Base-by-base conservation (phyloP, 2,888 invertebrate species). In the Tromatobia lineatoria region DNA sequence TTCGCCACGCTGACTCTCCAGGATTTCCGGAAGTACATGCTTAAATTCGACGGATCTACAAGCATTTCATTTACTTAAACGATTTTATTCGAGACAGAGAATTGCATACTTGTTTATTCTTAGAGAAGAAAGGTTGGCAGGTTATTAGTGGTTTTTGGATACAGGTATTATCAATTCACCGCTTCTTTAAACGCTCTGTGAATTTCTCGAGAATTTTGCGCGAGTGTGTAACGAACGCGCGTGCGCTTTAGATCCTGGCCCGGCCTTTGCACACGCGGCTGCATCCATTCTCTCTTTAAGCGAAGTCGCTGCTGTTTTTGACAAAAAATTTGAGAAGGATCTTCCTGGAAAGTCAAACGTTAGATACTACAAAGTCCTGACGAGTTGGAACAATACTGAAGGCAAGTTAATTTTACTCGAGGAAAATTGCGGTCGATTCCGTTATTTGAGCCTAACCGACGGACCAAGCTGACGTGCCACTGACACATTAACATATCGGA, bases 401-500 rank as follows among this genome's bases (percentile, higher is more conserved):
- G 18, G 7, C 18, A 3, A 50, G 0, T 18, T 50, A 38, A n/a
- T n/a, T n/a, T 50, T n/a, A n/a, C 7, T 50, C 50, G 7, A 50
- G 47, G 2, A 50, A 18, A 18, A 18, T 50, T 18, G 18, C 50
- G 50, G 50, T 50, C 7, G 50, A 50, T 18, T n/a, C 18, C 50
- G 50, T 50, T 50, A 59, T 29, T 29, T 23, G 29, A 38, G 29
- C 0, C 34, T n/a, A 15, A 50, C 50, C 34, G n/a, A 29, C 25
- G 59, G 57, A 29, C 1, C 29, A 34, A 64, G 18, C 34, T 59
- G 20, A 64, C 64, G 64, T 38, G 34, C 64, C 64, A 64, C 64
- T 64, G 64, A 64, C 64, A 64, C 64, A 64, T 64, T 64, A 64
- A 64, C 38, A 64, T 38, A 38, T 42, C 38, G 64, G 38, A 38